Evolutionary conservation across 2,113 vertebrate genomes (phyloP).

Genomic region (Podarcis muralis): DNA sequence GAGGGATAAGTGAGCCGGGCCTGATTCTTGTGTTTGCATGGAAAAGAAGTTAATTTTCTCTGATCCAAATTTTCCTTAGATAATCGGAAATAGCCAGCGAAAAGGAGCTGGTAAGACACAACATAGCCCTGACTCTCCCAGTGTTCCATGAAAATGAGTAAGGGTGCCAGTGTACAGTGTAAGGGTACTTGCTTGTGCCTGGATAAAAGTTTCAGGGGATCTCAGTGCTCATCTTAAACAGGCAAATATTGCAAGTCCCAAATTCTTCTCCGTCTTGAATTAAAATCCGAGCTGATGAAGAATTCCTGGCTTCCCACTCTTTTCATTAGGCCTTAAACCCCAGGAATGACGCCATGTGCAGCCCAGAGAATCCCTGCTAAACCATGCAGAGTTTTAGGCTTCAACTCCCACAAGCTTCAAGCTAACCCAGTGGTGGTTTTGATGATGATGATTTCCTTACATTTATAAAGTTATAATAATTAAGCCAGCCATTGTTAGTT

Average conservation of each 20-base stretch:
- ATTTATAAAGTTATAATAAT: background rate
- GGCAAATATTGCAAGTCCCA: background rate
- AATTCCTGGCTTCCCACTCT: background rate
- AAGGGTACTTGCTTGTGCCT: background rate
- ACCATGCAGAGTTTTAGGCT: background rate
- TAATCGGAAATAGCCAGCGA: background rate
- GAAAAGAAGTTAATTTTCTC: background rate
- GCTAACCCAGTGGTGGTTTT: too few relatives aligned
- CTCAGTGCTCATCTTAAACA: background rate
- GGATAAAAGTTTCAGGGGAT: background rate
- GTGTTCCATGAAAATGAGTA: background rate
- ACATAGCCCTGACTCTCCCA: background rate
- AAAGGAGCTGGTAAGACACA: background rate
- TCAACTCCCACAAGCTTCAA: too few relatives aligned
- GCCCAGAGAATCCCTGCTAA: background rate
- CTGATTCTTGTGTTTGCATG: conserved; percentile 14
- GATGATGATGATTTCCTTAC: too few relatives aligned
- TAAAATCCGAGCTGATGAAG: background rate
- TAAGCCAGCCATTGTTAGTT: background rate
- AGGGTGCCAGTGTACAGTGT: background rate
- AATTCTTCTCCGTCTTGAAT: background rate
- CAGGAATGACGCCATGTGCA: background rate
- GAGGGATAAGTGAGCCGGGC: background rate
- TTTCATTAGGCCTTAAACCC: background rate
- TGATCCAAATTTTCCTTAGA: background rate